Evolutionary conservation across 1,140 invertebrate species (phyloP), one percentile per base, ranked within the genome.

Genomic region (Lucilia sericata): DNA sequence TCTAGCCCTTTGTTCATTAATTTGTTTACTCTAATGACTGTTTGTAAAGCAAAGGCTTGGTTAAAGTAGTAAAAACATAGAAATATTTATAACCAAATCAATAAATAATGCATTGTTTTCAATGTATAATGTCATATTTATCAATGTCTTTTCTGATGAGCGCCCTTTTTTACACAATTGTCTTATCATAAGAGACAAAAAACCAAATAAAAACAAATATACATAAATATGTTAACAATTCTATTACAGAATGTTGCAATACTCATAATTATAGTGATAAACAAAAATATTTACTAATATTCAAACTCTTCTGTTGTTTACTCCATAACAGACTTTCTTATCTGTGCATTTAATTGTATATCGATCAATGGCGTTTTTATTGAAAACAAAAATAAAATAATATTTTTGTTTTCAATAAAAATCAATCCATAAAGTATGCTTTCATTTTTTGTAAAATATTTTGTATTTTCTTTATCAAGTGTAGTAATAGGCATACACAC

Each of bases 391-490:
- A 30, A 30, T 30, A 30, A 30, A 30, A 30, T 30, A 30, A 30
- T 30, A 30, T 30, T 30, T 30, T 30, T 42, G 42, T n/a, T 14
- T 60, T 60, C 55, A 60, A 60, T 60, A n/a, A n/a, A 60, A n/a
- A 14, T 60, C 55, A 60, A n/a, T 17, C 55, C 55, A 60, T 60
- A 60, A 60, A 60, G 55, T 60, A 60, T 60, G 55, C 55, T 60
- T 17, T 60, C n/a, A 60, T 60, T 60, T 60, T 17, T 60, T 3
- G 0, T 2, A 10, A 7, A 8, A 8, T 3, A 8, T 42, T 8
- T 42, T 10, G 5, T n/a, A 60, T 60, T 60, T 60, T 60, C 55
- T n/a, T 60, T 60, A 42, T 8, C 42, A 42, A 42, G 5, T 42
- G 42, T 10, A 42, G 42, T 42, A n/a, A n/a, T 60, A 60, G 5